phyloP scores from a whole-genome alignment of 2,888 invertebrate genomes.

The Drosophila algonquin region DNA sequence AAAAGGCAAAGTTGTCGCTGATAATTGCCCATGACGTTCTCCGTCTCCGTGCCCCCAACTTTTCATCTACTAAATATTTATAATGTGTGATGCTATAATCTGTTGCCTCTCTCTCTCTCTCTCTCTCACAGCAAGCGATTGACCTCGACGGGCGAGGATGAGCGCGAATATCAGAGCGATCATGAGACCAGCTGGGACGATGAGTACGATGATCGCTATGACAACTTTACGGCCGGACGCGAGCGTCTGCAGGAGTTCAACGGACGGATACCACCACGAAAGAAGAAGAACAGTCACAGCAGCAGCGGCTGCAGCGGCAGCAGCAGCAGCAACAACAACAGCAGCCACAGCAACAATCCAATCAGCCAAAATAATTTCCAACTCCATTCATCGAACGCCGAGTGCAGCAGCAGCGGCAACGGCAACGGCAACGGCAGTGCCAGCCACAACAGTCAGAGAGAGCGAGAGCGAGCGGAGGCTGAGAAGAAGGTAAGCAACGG shows the following conservation, averaged over 20 bases:
- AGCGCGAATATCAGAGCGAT: conserved; percentile 83
- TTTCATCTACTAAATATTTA: conserved; percentile 26
- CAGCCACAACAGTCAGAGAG: conserved; percentile 35
- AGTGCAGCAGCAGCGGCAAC: conserved; percentile 10
- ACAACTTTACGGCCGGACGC: conserved; percentile 83
- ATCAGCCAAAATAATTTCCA: conserved; percentile 22
- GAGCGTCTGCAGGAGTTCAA: conserved; percentile 84
- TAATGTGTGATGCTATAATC: conserved; percentile 19
- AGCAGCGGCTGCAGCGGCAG: conserved; percentile 17
- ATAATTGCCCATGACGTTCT: conserved; percentile 42
- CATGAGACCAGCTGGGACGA: conserved; percentile 84
- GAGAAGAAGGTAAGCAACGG: conserved; percentile 56
- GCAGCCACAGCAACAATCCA: conserved; percentile 16
- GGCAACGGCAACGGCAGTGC: conserved; percentile 11
- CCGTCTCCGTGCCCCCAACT: background rate
- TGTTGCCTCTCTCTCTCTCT: conserved; percentile 5
- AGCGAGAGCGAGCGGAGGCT: conserved; percentile 30
- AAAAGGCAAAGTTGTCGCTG: conserved; percentile 28
- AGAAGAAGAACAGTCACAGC: conserved; percentile 79
- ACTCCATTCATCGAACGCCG: conserved; percentile 12
- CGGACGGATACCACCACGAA: conserved; percentile 84
- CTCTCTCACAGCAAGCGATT: conserved; percentile 80
- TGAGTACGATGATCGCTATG: conserved; percentile 83
- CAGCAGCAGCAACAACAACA: conserved; percentile 8
- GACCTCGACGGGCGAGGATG: conserved; percentile 84